Percentiles rank a stretch among this genome's conserved stretches.
phyloP scores from a whole-genome alignment of 2,113 vertebrate genomes.

The Serilophus lunatus region DNA sequence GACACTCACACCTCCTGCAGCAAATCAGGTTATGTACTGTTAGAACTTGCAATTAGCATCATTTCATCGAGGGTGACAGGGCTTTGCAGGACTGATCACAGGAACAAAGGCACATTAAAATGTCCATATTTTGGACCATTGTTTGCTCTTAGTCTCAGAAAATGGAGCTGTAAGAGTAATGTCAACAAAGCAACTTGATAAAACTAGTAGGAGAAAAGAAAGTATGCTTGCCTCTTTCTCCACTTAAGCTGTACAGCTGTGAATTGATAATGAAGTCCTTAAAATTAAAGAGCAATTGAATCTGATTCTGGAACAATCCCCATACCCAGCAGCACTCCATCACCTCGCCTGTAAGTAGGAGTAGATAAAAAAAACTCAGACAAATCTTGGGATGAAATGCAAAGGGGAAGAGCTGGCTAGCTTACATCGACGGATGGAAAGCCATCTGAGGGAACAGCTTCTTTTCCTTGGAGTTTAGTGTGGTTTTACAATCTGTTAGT shows the following conservation, averaged over 20 bases:
- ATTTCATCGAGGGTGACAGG: not conserved
- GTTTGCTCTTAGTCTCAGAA: not conserved
- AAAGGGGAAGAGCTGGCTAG: not conserved
- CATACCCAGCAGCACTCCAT: not conserved
- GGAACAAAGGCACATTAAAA: not conserved
- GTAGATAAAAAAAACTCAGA: not conserved
- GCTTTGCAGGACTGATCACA: not conserved
- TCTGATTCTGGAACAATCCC: not conserved
- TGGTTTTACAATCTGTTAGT: not conserved
- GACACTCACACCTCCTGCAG: not conserved
- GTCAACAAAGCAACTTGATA: not conserved
- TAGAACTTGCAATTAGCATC: not conserved
- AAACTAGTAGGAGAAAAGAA: not conserved
- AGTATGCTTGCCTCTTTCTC: not conserved
- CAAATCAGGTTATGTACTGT: not conserved
- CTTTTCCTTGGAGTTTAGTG: not conserved
- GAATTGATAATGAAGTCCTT: not conserved
- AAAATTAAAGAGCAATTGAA: not conserved
- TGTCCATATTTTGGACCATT: not conserved
- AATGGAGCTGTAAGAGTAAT: not conserved
- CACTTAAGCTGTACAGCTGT: not conserved
- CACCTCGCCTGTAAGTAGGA: not conserved
- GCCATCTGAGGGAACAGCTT: conserved; percentile 31
- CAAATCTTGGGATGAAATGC: not conserved
- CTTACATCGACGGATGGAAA: not conserved